phyloP scores from a whole-genome alignment of 2,888 invertebrate genomes.

The Cheilosia vulpina region DNA sequence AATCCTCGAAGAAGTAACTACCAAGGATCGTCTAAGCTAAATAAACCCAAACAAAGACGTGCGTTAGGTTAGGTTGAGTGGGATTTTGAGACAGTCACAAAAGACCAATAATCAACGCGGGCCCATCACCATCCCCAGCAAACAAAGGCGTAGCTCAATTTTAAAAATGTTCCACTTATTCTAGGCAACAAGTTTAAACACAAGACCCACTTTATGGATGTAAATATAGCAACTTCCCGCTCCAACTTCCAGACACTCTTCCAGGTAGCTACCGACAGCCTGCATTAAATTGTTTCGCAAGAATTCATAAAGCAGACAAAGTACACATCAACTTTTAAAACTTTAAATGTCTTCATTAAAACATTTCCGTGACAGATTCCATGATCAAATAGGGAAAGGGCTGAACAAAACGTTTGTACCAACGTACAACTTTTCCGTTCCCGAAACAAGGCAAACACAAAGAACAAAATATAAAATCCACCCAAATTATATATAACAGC shows the following conservation, averaged over 20 bases:
- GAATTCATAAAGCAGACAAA: constrained; percentile 19
- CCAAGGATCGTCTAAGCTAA: too few relatives aligned
- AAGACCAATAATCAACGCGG: too few relatives aligned
- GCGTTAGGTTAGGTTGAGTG: too few relatives aligned
- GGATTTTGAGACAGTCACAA: too few relatives aligned
- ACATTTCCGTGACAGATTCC: constrained; percentile 46
- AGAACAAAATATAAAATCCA: neutral
- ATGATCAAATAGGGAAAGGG: constrained; percentile 38
- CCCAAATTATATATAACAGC: constrained; percentile 6
- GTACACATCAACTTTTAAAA: constrained; percentile 4
- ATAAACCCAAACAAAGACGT: too few relatives aligned
- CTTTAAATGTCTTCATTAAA: constrained; percentile 49
- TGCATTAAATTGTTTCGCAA: constrained; percentile 14
- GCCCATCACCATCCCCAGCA: too few relatives aligned
- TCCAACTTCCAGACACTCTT: neutral
- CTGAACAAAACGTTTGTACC: constrained; percentile 17
- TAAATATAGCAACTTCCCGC: neutral
- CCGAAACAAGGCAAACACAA: constrained; percentile 18
- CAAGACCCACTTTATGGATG: neutral
- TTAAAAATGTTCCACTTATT: neutral
- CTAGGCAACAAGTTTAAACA: neutral
- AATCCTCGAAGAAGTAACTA: too few relatives aligned
- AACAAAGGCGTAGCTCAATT: neutral
- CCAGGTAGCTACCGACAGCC: neutral
- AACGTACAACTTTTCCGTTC: constrained; percentile 32